Evolutionary conservation across 1,140 invertebrate genomes (phyloP).

Genomic region (Apis dorsata): DNA sequence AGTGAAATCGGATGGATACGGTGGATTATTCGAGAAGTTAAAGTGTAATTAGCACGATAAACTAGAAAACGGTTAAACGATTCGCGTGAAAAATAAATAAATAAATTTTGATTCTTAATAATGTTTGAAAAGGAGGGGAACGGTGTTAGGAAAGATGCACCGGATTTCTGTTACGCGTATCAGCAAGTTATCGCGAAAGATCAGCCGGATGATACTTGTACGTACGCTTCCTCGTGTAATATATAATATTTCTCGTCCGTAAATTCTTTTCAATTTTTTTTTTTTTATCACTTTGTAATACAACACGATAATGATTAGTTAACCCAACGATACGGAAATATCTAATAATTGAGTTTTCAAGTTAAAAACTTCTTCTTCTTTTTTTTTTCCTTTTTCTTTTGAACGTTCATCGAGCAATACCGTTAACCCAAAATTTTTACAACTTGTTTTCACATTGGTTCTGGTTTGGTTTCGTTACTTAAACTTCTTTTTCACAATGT

Average conservation of each 20-base stretch:
- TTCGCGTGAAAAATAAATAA: neutral
- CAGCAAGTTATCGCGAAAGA: conserved; percentile 34
- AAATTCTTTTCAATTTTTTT: neutral
- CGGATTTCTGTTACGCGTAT: conserved; percentile 33
- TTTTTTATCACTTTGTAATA: neutral
- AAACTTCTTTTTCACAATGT: neutral
- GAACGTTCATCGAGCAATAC: neutral
- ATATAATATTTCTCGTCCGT: neutral
- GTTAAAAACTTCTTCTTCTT: neutral
- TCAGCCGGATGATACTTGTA: conserved; percentile 42
- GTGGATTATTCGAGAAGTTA: neutral
- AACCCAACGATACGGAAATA: too few species aligned
- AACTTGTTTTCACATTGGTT: neutral
- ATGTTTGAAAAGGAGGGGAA: conserved; percentile 2
- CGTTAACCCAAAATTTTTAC: neutral
- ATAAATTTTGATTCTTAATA: conserved; percentile 3
- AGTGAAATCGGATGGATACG: neutral
- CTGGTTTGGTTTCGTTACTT: neutral
- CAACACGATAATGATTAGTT: too few species aligned
- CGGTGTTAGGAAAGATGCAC: conserved; percentile 1
- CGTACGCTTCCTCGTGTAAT: conserved; percentile 18
- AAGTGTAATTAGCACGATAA: neutral
- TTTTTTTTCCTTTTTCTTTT: neutral
- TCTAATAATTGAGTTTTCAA: too few species aligned
- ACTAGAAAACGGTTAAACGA: neutral